Percentiles rank a stretch among this genome's conserved stretches.
Evolutionary conservation across 2,113 vertebrate genomes (phyloP).

Genomic region (Plotosus lineatus): DNA sequence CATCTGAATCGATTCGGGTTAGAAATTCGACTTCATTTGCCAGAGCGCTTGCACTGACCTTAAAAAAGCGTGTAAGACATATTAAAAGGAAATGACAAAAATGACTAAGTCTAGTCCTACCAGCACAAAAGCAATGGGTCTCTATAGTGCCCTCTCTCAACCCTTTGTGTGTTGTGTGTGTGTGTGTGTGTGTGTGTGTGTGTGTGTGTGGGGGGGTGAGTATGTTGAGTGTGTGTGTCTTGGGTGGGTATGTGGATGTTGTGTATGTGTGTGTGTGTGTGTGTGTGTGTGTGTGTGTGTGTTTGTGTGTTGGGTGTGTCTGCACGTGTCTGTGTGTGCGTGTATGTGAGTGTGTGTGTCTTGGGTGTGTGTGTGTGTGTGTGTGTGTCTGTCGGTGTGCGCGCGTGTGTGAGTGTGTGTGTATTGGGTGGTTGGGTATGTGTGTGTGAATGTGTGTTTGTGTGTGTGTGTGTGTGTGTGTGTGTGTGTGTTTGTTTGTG

Average conservation of each 20-base stretch:
- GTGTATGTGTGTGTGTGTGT: background rate
- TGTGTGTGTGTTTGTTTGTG: too few species aligned
- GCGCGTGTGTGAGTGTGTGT: background rate
- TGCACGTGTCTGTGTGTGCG: too few species aligned
- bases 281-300: background rate
- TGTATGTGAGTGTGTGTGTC: background rate
- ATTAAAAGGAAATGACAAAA: background rate
- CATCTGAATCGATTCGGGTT: conserved; percentile 20
- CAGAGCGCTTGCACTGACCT: background rate
- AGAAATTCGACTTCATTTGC: conserved; percentile 2
- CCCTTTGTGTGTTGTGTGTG: too few species aligned
- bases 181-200: background rate
- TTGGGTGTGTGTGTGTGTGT: too few species aligned
- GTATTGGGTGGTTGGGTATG: too few species aligned
- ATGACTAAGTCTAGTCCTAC: background rate
- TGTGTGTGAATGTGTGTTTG: too few species aligned
- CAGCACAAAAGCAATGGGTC: background rate
- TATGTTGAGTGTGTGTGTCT: background rate
- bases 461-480: background rate
- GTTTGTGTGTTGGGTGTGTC: too few species aligned
- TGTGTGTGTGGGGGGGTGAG: background rate
- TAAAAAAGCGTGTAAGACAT: background rate
- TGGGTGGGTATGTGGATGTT: background rate
- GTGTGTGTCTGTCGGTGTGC: too few species aligned
- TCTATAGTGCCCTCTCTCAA: too few species aligned